Conservation (phyloP, 2,797 vertebrate genomes). For the Chrysolophus pictus region DNA sequence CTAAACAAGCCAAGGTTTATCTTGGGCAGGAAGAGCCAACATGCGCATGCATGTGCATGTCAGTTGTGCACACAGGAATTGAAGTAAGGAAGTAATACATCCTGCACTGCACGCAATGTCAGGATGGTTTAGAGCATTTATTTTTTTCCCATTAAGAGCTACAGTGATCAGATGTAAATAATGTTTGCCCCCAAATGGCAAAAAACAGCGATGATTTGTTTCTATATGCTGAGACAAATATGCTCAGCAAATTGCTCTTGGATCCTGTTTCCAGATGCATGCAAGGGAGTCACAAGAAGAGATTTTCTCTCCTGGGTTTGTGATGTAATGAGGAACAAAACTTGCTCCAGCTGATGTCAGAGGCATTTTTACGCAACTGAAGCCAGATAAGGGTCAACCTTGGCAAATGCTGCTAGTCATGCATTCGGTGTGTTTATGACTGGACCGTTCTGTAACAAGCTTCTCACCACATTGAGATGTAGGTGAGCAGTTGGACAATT, state of each 20-base stretch:
- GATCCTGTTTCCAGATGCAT: neutral
- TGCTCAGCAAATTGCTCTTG: neutral
- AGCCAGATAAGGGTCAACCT: neutral
- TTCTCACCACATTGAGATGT: neutral
- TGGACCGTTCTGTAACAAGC: too few species aligned
- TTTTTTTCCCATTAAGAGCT: neutral
- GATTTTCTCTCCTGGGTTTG: neutral
- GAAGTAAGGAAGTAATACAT: neutral
- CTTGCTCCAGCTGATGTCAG: neutral
- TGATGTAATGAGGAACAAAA: neutral
- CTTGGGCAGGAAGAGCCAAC: neutral
- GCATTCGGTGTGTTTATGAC: neutral
- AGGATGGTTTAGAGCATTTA: neutral
- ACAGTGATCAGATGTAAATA: neutral
- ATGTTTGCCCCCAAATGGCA: neutral
- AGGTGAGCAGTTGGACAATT: neutral
- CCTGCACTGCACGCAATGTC: neutral
- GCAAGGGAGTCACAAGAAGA: neutral
- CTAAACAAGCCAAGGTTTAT: neutral
- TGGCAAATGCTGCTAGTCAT: neutral
- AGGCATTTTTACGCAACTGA: neutral
- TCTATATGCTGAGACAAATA: neutral
- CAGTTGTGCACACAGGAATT: neutral
- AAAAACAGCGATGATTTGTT: neutral
- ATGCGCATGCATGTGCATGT: fast-evolving